Evolutionary conservation across 2,797 vertebrate genomes (phyloP), one percentile per base, ranked within the genome.

Genomic region (Oreonectes daqikongensis): DNA sequence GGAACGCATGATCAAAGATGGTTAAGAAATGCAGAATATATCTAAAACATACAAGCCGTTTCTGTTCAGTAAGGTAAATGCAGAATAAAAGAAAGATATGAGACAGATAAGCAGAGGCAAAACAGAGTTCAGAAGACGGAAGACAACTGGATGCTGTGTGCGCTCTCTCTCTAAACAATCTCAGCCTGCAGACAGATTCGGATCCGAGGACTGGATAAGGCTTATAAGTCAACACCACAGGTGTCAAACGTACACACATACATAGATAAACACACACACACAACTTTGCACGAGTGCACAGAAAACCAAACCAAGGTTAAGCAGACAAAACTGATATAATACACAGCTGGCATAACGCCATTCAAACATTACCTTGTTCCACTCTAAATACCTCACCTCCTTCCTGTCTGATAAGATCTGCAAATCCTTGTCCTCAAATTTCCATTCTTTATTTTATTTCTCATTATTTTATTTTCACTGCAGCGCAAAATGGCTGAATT

Each of bases 321-420:
- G 46, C 75, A 70, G 75, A 44, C 75, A 77, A 64, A 59, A 35
- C 67, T 70, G 75, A 64, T 70, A 55, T 42, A 63, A 30, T 46
- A 69, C 42, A 64, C 35, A 20, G 22, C 46, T 55, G 67, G 75
- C 24, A 30, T 40, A 30, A 30, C 0, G 44, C 48, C 75, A 77
- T 24, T 48, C 67, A 77, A 77, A 77, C 75, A 77, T 70, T 55
- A 53, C 67, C 67, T 77, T 44, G 46, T 18, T 63, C 24, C 14
- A 53, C 35, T 64, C 9, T 10, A 64, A 70, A 70, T 70, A 42
- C 75, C 67, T 64, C 5, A 17, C 32, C 67, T 77, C 67, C 67
- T 70, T 70, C 67, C 75, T 64, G 59, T 55, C 46, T 9, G 75
- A 77, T 77, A 44, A 70, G 57, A 77, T 77, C 46, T 30, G 46